phyloP scores from a whole-genome alignment of 2,888 invertebrate species.

The Sturmia bella region DNA sequence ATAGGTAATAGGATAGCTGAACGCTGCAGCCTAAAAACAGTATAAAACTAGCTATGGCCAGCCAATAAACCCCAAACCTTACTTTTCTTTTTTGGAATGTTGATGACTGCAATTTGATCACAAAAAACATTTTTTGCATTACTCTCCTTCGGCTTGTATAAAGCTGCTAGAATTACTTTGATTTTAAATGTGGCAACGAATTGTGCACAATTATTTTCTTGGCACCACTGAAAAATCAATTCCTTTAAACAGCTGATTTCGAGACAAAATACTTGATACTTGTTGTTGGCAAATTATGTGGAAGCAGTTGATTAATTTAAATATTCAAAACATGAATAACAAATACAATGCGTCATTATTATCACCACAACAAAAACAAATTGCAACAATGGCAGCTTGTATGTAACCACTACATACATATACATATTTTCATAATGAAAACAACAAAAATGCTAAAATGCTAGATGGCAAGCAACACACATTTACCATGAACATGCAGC shows the following conservation, averaged over 20 bases:
- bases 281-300: conserved; percentile 67
- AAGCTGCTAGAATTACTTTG: too few relatives aligned
- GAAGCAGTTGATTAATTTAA: conserved; percentile 69
- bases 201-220: too few relatives aligned
- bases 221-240: not conserved
- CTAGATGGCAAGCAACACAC: conserved; percentile 15
- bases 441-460: conserved; percentile 20
- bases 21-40: too few relatives aligned
- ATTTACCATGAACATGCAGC: conserved; percentile 1
- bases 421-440: conserved; percentile 35
- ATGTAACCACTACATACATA: too few relatives aligned
- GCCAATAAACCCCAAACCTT: too few relatives aligned
- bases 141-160: too few relatives aligned
- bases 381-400: conserved; percentile 20
- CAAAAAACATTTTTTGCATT: too few relatives aligned
- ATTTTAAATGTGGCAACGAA: too few relatives aligned
- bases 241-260: conserved; percentile 28
- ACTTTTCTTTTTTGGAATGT: too few relatives aligned
- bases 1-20: too few relatives aligned
- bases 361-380: conserved; percentile 26
- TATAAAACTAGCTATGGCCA: too few relatives aligned
- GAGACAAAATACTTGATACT: conserved; percentile 29
- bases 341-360: conserved; percentile 48
- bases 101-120: too few relatives aligned
- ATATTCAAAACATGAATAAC: conserved; percentile 61